phyloP scores from a whole-genome alignment of 2,888 invertebrate genomes.

The Caenorhabditis afra region DNA sequence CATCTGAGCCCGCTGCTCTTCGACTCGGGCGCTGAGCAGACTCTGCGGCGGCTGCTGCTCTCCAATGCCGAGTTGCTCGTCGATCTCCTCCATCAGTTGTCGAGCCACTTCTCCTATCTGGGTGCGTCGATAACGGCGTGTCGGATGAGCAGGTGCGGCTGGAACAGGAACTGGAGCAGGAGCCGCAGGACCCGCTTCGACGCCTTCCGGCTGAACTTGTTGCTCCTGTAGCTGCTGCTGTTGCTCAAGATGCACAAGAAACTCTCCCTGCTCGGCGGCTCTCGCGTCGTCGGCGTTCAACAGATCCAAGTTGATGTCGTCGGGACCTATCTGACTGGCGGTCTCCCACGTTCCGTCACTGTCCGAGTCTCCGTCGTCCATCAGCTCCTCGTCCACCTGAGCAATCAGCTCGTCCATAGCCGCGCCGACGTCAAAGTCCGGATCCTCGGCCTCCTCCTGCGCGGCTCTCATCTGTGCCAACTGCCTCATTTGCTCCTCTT shows the following conservation, averaged over 20 bases:
- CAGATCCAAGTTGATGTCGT: constrained; percentile 41
- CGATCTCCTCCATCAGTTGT: too few species aligned
- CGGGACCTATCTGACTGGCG: constrained; percentile 14
- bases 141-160: constrained; percentile 6
- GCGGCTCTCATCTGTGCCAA: background rate
- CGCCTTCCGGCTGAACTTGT: background rate
- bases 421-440: constrained; percentile 50
- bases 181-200: background rate
- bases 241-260: background rate
- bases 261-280: background rate
- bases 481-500: too few species aligned
- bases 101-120: too few species aligned
- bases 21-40: constrained; percentile 28
- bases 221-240: background rate
- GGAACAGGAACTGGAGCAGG: too few species aligned
- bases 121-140: too few species aligned
- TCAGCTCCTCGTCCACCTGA: constrained; percentile 41
- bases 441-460: constrained; percentile 32
- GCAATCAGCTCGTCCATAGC: constrained; percentile 36
- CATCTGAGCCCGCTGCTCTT: constrained; percentile 34
- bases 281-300: constrained; percentile 22
- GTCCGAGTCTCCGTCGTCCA: constrained; percentile 30
- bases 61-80: too few species aligned
- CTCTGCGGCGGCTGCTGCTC: too few species aligned
- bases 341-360: constrained; percentile 22